Percentiles rank a stretch among this genome's conserved stretches.
Evolutionary conservation across 1,140 invertebrate genomes (phyloP).

Genomic region (Drosophila melanica): DNA sequence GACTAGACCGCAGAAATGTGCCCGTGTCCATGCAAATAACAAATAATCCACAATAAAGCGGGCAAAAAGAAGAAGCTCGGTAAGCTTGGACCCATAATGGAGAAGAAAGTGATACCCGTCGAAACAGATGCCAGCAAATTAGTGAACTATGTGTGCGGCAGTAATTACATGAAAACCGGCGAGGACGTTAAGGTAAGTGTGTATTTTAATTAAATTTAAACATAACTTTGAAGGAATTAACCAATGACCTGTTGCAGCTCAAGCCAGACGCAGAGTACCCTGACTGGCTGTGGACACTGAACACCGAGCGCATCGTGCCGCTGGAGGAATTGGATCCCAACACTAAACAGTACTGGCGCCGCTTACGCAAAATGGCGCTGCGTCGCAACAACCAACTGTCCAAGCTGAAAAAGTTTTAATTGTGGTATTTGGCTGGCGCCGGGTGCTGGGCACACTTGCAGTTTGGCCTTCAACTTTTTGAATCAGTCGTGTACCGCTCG

Average conservation of each 20-base stretch:
- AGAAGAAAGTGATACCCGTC: slow-evolving; percentile 91
- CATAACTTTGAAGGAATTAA: background rate
- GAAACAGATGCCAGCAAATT: slow-evolving; percentile 94
- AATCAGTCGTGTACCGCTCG: slow-evolving; percentile 19
- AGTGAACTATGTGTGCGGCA: slow-evolving; percentile 93
- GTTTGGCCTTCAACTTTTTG: slow-evolving; percentile 48
- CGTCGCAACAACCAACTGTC: slow-evolving; percentile 86
- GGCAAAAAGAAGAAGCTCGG: slow-evolving; percentile 86
- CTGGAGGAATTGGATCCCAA: slow-evolving; percentile 92
- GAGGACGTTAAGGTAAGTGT: slow-evolving; percentile 89
- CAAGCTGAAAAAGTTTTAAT: slow-evolving; percentile 85
- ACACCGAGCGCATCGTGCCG: slow-evolving; percentile 86
- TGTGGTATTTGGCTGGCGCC: slow-evolving; percentile 1
- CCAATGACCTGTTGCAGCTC: slow-evolving; percentile 84
- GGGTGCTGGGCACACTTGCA: slow-evolving; percentile 20
- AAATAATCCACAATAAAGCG: slow-evolving; percentile 18
- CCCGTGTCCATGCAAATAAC: background rate
- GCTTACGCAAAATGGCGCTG: slow-evolving; percentile 87
- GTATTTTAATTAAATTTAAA: too few relatives aligned
- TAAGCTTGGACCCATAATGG: slow-evolving; percentile 86
- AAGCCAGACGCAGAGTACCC: slow-evolving; percentile 95
- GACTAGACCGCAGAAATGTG: background rate
- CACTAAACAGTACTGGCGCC: slow-evolving; percentile 92
- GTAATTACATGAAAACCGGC: slow-evolving; percentile 91
- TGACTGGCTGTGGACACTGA: slow-evolving; percentile 94